Conservation (phyloP, 2,888 invertebrate species). For the Linyphia triangularis region DNA sequence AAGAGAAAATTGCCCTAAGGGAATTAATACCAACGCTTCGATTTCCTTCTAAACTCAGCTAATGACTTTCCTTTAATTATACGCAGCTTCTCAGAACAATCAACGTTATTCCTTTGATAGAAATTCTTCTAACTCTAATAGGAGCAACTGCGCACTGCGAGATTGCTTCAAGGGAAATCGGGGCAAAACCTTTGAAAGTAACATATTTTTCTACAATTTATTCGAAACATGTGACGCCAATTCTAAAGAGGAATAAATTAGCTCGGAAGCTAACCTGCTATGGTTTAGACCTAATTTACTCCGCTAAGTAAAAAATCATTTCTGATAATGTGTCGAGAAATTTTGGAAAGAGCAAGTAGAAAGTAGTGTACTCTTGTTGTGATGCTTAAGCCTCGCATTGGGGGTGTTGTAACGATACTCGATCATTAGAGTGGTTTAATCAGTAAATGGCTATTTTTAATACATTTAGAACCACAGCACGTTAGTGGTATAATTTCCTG, state of each 20-base stretch:
- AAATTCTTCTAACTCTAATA: not conserved
- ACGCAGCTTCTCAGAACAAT: conserved; percentile 11
- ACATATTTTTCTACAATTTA: not conserved
- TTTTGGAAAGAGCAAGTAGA: not conserved
- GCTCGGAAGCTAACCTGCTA: too few species aligned
- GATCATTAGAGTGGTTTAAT: conserved; percentile 40
- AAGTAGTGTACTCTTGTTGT: too few species aligned
- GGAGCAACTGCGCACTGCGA: not conserved
- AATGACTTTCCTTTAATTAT: conserved; percentile 38
- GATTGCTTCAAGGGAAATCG: not conserved
- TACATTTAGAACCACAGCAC: conserved; percentile 13
- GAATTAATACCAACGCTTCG: not conserved
- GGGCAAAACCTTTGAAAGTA: conserved; percentile 5
- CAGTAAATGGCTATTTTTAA: conserved; percentile 23
- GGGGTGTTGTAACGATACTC: not conserved
- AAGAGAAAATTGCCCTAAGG: conserved; percentile 1
- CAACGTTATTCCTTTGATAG: not conserved
- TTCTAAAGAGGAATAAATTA: conserved; percentile 18
- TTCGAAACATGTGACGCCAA: conserved; percentile 6
- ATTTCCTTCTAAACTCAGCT: not conserved
- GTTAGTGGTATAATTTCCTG: conserved; percentile 29
- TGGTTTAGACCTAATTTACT: not conserved
- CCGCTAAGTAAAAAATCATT: not conserved
- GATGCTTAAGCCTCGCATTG: not conserved
- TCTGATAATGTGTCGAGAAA: not conserved